These are phyloP conservation scores for Cordilura impudica DNA, from an alignment of 2,888 invertebrate genomes.

Conservation along the genomic window DNA sequence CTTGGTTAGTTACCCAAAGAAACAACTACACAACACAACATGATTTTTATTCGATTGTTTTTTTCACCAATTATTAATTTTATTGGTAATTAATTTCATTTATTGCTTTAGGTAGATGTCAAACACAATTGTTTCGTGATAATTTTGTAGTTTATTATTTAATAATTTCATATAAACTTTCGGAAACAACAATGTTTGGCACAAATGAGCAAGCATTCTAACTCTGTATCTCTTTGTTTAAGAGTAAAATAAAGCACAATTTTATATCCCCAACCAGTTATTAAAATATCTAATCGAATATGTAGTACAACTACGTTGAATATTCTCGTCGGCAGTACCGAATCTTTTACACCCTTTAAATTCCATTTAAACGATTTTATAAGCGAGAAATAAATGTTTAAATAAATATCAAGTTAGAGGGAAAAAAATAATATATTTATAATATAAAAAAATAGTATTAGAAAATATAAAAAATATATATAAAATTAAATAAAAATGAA, in stretches of 20 bases:
- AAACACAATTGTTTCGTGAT: background rate
- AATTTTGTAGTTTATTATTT: background rate
- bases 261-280: background rate
- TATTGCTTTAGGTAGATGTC: background rate
- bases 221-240: background rate
- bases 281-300: background rate
- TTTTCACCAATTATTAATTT: slow-evolving; percentile 3
- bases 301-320: background rate
- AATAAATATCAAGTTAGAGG: no score
- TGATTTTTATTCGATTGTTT: slow-evolving; percentile 22
- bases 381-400: no score
- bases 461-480: no score
- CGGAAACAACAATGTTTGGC: no score
- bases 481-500: no score
- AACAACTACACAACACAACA: slow-evolving; percentile 59
- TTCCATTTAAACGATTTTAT: no score
- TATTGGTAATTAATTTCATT: background rate
- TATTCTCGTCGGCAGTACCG: no score
- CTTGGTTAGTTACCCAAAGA: slow-evolving; percentile 51
- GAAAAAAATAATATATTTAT: no score
- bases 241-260: background rate
- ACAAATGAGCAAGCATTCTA: no score
- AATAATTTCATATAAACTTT: no score
- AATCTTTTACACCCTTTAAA: no score
- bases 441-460: no score